Percentiles rank a stretch among this genome's conserved stretches.
Conservation (phyloP, 2,797 vertebrate genomes). For the Harpagifer antarcticus region DNA sequence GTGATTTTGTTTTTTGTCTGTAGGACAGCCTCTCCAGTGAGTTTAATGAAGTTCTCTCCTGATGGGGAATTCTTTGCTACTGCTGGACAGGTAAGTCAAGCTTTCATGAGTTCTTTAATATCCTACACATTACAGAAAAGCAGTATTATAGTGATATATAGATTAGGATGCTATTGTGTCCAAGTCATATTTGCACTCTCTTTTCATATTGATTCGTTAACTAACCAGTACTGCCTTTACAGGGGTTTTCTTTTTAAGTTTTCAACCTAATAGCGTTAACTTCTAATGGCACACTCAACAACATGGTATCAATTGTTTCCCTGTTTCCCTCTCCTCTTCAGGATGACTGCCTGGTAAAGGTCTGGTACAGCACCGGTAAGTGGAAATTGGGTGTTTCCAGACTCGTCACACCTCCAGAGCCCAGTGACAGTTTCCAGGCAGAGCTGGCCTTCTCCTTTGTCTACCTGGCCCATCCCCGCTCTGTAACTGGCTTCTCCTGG, state of each 20-base stretch:
- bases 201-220: neutral
- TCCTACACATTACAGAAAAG: neutral
- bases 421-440: conserved; percentile 75
- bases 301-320: neutral
- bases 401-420: conserved; percentile 85
- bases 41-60: conserved; percentile 96
- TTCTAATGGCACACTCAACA: neutral
- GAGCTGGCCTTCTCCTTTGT: conserved; percentile 94
- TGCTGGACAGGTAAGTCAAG: conserved; percentile 90
- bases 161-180: neutral
- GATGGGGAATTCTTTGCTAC: conserved; percentile 99
- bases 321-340: conserved; percentile 60
- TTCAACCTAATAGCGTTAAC: neutral
- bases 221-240: neutral
- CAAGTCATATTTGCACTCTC: too few species aligned
- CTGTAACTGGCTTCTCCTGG: conserved; percentile 97
- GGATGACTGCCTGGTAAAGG: conserved; percentile 97
- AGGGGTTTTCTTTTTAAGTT: neutral
- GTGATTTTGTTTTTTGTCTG: conserved; percentile 9
- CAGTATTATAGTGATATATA: neutral
- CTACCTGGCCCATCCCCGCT: conserved; percentile 97
- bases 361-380: conserved; percentile 95
- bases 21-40: conserved; percentile 94
- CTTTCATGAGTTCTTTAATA: neutral
- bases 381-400: conserved; percentile 89